Evolutionary conservation across 2,113 vertebrate genomes (phyloP).

Genomic region (Coracopsis vasa): DNA sequence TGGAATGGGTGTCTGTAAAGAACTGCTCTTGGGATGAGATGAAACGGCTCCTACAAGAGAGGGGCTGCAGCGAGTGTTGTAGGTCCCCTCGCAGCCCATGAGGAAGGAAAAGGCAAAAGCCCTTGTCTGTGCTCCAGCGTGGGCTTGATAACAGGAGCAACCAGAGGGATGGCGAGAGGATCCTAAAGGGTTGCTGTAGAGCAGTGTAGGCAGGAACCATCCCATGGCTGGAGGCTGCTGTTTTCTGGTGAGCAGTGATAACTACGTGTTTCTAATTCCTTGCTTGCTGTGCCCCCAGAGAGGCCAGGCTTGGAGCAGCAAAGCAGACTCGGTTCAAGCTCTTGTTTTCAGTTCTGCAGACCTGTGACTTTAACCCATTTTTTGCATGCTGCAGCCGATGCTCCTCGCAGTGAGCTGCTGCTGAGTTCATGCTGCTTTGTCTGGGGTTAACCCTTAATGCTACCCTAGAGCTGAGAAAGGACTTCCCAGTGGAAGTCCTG

Average conservation of each 20-base stretch:
- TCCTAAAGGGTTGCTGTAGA: background rate
- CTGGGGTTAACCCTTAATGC: background rate
- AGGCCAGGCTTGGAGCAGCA: constrained; percentile 51
- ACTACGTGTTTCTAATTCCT: constrained; percentile 35
- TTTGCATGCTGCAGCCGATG: background rate
- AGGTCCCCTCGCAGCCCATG: background rate
- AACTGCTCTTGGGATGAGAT: fast-evolving
- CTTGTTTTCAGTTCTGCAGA: constrained; percentile 24
- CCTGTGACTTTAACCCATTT: constrained; percentile 39
- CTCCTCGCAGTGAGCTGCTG: background rate
- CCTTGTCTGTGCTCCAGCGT: fast-evolving
- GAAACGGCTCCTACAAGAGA: fast-evolving
- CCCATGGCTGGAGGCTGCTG: background rate
- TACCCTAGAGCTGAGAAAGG: background rate
- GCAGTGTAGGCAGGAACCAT: background rate
- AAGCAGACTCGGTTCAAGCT: constrained; percentile 9
- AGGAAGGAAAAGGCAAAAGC: background rate
- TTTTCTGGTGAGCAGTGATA: background rate
- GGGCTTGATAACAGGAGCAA: background rate
- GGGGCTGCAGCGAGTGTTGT: background rate
- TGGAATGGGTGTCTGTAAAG: background rate
- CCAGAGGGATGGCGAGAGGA: background rate
- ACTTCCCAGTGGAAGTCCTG: constrained; percentile 1
- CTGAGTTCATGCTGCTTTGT: background rate
- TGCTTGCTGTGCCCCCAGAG: constrained; percentile 13